phyloP scores from a whole-genome alignment of 2,113 vertebrate species.

The Gavialis gangeticus region DNA sequence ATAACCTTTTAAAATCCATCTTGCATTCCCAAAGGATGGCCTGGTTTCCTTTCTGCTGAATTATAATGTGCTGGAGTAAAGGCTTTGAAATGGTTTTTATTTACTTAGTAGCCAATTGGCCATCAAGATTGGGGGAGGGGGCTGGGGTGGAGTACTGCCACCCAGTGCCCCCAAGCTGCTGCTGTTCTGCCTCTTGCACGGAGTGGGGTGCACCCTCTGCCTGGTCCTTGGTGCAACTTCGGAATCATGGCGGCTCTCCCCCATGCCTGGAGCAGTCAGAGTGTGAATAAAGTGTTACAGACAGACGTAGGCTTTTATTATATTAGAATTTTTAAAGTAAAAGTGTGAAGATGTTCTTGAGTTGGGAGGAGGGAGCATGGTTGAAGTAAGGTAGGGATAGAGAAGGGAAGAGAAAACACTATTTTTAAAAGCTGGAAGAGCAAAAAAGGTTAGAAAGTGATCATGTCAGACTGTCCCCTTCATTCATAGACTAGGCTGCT shows the following conservation, averaged over 20 bases:
- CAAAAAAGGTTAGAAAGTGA: neutral
- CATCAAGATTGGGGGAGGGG: too few species aligned
- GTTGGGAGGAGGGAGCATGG: neutral
- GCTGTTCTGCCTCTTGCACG: too few species aligned
- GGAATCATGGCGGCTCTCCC: too few species aligned
- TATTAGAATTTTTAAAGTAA: neutral
- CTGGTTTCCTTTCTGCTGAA: neutral
- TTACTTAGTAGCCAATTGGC: too few species aligned
- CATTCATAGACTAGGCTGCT: fast-evolving
- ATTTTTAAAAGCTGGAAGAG: neutral
- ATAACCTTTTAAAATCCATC: neutral
- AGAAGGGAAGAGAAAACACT: neutral
- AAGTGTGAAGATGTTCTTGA: neutral
- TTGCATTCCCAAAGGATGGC: neutral
- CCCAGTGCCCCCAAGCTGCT: too few species aligned
- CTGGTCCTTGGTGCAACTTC: too few species aligned
- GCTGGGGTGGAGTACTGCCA: too few species aligned
- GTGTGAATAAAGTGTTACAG: too few species aligned
- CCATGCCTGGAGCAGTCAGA: too few species aligned
- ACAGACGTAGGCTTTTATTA: too few species aligned
- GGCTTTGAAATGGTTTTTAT: neutral
- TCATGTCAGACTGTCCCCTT: neutral
- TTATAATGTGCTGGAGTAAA: neutral
- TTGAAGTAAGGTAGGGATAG: neutral
- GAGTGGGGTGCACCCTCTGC: too few species aligned